These are phyloP conservation scores for Bilobella aurantiaca DNA, from an alignment of 1,140 invertebrate genomes.

Conservation along the genomic window DNA sequence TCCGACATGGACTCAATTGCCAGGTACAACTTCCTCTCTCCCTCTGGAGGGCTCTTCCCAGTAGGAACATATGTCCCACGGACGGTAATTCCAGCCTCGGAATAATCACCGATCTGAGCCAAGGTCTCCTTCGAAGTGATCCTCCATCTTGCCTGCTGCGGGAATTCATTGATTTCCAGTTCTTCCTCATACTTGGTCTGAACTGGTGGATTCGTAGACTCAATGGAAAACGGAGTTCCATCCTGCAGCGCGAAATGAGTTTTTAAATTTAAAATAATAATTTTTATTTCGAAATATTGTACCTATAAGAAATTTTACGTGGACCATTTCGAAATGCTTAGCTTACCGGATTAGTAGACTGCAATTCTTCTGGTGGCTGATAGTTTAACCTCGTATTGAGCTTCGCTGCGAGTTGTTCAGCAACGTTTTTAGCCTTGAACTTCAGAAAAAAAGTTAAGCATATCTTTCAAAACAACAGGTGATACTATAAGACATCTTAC, in stretches of 20 bases:
- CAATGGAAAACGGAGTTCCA: slow-evolving; percentile 29
- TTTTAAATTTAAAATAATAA: slow-evolving; percentile 42
- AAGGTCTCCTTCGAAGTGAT: slow-evolving; percentile 98
- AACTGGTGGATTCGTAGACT: slow-evolving; percentile 33
- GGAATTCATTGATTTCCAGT: slow-evolving; percentile 99
- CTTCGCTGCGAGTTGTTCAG: slow-evolving; percentile 88
- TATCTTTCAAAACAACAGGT: neutral
- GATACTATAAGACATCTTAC: no score
- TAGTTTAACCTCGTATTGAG: slow-evolving; percentile 97
- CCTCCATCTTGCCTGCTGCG: slow-evolving; percentile 92
- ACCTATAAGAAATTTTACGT: neutral
- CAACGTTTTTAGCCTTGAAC: slow-evolving; percentile 70
- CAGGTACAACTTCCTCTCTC: slow-evolving; percentile 91
- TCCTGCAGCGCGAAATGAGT: no score
- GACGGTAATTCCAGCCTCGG: slow-evolving; percentile 96
- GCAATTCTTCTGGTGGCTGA: slow-evolving; percentile 74
- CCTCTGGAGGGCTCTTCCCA: slow-evolving; percentile 65
- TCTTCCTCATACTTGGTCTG: slow-evolving; percentile 89
- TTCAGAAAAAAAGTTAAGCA: slow-evolving; percentile 14
- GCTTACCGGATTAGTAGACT: slow-evolving; percentile 37
- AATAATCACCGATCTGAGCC: slow-evolving; percentile 96
- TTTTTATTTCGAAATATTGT: slow-evolving; percentile 12
- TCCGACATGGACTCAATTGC: slow-evolving; percentile 98
- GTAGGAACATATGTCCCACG: slow-evolving; percentile 89
- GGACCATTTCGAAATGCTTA: no score